These are phyloP conservation scores for Zingel zingel DNA, from an alignment of 2,113 vertebrate genomes.

Conservation along the genomic window DNA sequence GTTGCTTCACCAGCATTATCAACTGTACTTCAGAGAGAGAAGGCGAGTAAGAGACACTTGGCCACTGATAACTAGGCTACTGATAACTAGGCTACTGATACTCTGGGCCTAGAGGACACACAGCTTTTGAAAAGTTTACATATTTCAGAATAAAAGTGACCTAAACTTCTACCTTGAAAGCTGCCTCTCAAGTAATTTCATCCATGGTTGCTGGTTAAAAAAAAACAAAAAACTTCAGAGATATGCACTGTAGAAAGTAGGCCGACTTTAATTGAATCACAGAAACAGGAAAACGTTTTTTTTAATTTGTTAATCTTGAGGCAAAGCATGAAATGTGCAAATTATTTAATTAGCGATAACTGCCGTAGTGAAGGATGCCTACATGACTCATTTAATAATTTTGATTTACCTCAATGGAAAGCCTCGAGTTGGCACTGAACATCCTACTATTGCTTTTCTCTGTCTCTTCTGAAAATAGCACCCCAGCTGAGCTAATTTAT, in stretches of 20 bases:
- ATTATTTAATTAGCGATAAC: slow-evolving; percentile 69
- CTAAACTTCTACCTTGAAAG: slow-evolving; percentile 37
- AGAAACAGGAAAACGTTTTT: slow-evolving; percentile 55
- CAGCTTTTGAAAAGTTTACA: slow-evolving; percentile 19
- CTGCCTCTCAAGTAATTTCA: slow-evolving; percentile 40
- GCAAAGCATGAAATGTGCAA: slow-evolving; percentile 66
- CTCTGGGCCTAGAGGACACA: slow-evolving; percentile 1
- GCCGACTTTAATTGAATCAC: slow-evolving; percentile 70
- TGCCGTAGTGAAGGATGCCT: slow-evolving; percentile 46
- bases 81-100: slow-evolving; percentile 10
- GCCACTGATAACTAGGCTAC: not conserved
- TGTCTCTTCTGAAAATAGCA: slow-evolving; percentile 55
- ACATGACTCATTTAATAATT: slow-evolving; percentile 67
- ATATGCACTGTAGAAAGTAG: slow-evolving; percentile 62
- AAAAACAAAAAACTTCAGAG: not conserved
- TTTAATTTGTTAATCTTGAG: slow-evolving; percentile 72
- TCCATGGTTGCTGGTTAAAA: slow-evolving; percentile 46
- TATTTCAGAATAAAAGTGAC: slow-evolving; percentile 23
- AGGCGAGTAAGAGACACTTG: not conserved
- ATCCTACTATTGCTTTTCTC: slow-evolving; percentile 28
- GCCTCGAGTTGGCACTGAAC: slow-evolving; percentile 33
- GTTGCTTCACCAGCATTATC: not conserved
- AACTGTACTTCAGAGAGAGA: not conserved
- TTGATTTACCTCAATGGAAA: slow-evolving; percentile 56
- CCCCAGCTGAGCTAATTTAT: slow-evolving; percentile 49